These are phyloP conservation scores for Phengaris alcon DNA, from an alignment of 2,888 invertebrate genomes.

Conservation along the genomic window DNA sequence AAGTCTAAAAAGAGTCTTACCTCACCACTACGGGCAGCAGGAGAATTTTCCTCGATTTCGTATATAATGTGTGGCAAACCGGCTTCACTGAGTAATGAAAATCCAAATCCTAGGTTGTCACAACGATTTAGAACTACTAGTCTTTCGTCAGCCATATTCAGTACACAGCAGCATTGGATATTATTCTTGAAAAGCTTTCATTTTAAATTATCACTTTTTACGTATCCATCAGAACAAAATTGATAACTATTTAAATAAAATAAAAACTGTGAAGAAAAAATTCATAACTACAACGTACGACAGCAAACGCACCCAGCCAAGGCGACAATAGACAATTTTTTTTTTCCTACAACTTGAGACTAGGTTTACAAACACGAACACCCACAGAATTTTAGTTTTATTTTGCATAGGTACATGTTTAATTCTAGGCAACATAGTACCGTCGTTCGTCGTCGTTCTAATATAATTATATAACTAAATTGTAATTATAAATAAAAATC, in stretches of 20 bases:
- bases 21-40: conserved; percentile 93
- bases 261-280: conserved; percentile 55
- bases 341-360: not conserved
- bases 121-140: conserved; percentile 92
- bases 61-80: conserved; percentile 96
- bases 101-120: conserved; percentile 93
- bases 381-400: too few species aligned
- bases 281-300: conserved; percentile 64
- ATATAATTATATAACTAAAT: too few species aligned
- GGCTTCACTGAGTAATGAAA: conserved; percentile 93
- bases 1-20: conserved; percentile 70
- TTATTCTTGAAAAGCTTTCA: conserved; percentile 63
- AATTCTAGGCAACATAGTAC: too few species aligned
- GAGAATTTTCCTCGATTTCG: conserved; percentile 95
- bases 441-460: too few species aligned
- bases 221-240: conserved; percentile 52
- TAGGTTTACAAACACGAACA: not conserved
- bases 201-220: conserved; percentile 52
- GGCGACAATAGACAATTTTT: conserved; percentile 49
- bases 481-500: too few species aligned
- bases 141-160: conserved; percentile 92
- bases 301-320: conserved; percentile 73
- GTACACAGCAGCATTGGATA: conserved; percentile 75
- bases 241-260: conserved; percentile 45
- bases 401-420: too few species aligned